Conservation (phyloP, 1,140 invertebrate species). For the Agrilus planipennis region DNA sequence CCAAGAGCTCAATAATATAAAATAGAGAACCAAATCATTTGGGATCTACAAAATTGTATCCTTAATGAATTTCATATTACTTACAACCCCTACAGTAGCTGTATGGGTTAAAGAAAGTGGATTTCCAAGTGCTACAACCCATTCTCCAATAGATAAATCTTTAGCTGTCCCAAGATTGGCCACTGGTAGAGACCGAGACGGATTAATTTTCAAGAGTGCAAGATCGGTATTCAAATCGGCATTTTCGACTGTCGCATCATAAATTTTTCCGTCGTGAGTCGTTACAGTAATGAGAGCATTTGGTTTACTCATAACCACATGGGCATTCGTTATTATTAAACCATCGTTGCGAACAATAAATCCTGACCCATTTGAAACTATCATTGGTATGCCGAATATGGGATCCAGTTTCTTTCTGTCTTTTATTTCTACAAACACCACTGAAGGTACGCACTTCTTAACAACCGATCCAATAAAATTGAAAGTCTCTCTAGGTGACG, state of each 20-base stretch:
- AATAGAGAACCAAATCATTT: too few species aligned
- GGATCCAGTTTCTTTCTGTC: constrained; percentile 48
- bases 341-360: constrained; percentile 82
- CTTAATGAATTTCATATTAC: too few species aligned
- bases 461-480: constrained; percentile 92
- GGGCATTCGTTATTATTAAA: constrained; percentile 88
- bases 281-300: constrained; percentile 53
- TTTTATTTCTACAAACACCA: constrained; percentile 83
- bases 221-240: constrained; percentile 76
- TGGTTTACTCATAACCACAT: constrained; percentile 74
- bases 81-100: constrained; percentile 75
- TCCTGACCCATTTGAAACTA: constrained; percentile 74
- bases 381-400: constrained; percentile 47
- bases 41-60: too few species aligned
- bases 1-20: too few species aligned
- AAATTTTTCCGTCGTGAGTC: constrained; percentile 35
- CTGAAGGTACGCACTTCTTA: constrained; percentile 61
- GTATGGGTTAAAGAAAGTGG: constrained; percentile 77
- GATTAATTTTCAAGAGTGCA: constrained; percentile 66
- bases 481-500: constrained; percentile 17
- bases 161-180: constrained; percentile 68
- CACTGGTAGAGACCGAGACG: constrained; percentile 51
- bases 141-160: constrained; percentile 73
- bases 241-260: constrained; percentile 60
- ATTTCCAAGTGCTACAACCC: constrained; percentile 82